Conservation (phyloP, 2,888 invertebrate genomes). For the Zhuqinia jingwanae region DNA sequence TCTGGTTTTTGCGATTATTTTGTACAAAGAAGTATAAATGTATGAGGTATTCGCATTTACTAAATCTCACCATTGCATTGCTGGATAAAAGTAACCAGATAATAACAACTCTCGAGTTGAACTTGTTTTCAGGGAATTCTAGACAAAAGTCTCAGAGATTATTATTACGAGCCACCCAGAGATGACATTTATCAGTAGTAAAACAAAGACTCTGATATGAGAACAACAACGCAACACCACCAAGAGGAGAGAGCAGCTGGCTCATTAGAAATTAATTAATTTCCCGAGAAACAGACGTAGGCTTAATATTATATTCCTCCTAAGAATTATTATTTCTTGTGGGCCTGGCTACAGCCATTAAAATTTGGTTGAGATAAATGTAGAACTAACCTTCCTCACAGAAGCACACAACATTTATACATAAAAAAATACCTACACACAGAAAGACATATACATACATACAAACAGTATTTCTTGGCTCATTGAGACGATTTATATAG, state of each 20-base stretch:
- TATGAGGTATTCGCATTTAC: too few relatives aligned
- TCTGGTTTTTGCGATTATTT: too few relatives aligned
- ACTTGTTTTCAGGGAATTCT: too few relatives aligned
- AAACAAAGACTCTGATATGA: not conserved
- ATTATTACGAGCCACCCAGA: constrained; percentile 21
- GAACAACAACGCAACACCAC: constrained; percentile 3
- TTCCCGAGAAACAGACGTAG: constrained; percentile 49
- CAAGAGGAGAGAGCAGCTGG: constrained; percentile 49
- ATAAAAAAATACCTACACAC: too few relatives aligned
- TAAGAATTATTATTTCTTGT: constrained; percentile 37
- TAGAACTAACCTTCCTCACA: constrained; percentile 69
- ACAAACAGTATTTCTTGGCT: constrained; percentile 16
- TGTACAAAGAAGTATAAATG: too few relatives aligned
- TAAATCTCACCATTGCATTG: too few relatives aligned
- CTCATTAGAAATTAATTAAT: constrained; percentile 72
- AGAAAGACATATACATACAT: constrained; percentile 37
- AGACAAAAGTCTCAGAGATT: not conserved
- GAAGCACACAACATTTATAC: too few relatives aligned
- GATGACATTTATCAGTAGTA: constrained; percentile 19
- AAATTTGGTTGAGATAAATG: constrained; percentile 59
- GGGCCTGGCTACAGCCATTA: constrained; percentile 59
- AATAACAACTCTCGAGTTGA: too few relatives aligned
- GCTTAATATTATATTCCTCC: constrained; percentile 4
- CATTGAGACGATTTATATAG: constrained; percentile 30
- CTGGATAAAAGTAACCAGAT: too few relatives aligned